Percentiles rank a stretch among this genome's conserved stretches.
Conservation (phyloP, 2,888 invertebrate species). For the Romanomermis culicivorax region DNA sequence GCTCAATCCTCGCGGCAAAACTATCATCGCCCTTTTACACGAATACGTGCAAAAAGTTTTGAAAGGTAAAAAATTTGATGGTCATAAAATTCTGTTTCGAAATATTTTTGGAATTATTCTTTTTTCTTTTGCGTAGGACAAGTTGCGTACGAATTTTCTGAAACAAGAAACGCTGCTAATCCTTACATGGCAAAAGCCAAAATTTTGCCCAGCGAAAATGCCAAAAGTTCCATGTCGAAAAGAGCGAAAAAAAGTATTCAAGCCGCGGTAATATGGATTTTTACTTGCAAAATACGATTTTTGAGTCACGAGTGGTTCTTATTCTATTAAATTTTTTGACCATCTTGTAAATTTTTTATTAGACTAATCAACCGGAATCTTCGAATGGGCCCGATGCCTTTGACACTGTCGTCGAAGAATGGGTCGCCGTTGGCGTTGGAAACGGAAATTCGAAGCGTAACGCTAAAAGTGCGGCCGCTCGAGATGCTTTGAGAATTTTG, state of each 20-base stretch:
- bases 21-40: constrained; percentile 75
- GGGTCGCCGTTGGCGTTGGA: constrained; percentile 37
- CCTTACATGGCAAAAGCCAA: constrained; percentile 78
- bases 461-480: constrained; percentile 68
- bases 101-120: neutral
- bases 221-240: neutral
- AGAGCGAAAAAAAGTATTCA: too few species aligned
- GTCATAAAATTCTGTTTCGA: neutral
- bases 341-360: too few species aligned
- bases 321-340: too few species aligned
- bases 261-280: too few species aligned
- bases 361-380: too few species aligned
- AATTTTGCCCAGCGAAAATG: neutral
- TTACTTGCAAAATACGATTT: too few species aligned
- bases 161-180: constrained; percentile 50
- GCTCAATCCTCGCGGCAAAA: constrained; percentile 93
- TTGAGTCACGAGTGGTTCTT: too few species aligned
- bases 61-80: constrained; percentile 39
- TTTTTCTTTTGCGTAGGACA: neutral
- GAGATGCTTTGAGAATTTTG: constrained; percentile 16
- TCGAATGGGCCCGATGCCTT: too few species aligned
- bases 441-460: constrained; percentile 83
- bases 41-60: constrained; percentile 88
- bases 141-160: constrained; percentile 5
- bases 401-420: neutral